phyloP scores from a whole-genome alignment of 2,888 invertebrate genomes.

The Cheilosia pagana region DNA sequence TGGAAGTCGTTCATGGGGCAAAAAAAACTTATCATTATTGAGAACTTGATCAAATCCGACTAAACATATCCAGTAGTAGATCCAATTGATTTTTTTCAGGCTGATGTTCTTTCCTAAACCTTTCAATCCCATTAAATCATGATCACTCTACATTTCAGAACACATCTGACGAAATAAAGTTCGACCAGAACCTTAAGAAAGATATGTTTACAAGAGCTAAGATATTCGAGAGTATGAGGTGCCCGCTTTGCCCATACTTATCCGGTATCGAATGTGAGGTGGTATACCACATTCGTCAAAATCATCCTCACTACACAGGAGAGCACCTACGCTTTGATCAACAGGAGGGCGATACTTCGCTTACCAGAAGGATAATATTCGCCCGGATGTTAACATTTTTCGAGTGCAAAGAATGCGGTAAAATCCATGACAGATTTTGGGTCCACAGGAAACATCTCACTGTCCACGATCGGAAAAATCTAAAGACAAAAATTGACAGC shows the following conservation, averaged over 20 bases:
- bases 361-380: constrained; percentile 58
- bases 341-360: constrained; percentile 36
- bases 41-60: too few species aligned
- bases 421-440: constrained; percentile 64
- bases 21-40: too few species aligned
- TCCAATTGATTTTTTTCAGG: too few species aligned
- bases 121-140: neutral
- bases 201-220: constrained; percentile 38
- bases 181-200: constrained; percentile 1
- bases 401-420: constrained; percentile 66
- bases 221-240: constrained; percentile 62
- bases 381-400: constrained; percentile 64
- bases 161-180: constrained; percentile 2
- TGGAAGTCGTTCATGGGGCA: too few species aligned
- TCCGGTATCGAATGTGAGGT: constrained; percentile 67
- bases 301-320: constrained; percentile 60
- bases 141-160: constrained; percentile 35
- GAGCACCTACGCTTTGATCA: constrained; percentile 50
- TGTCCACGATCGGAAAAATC: constrained; percentile 56
- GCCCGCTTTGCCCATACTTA: constrained; percentile 61
- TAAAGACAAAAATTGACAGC: constrained; percentile 2
- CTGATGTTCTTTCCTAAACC: neutral
- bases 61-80: too few species aligned
- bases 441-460: constrained; percentile 61
- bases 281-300: constrained; percentile 59